Conservation (phyloP, 2,797 vertebrate species). For the Poeciliopsis presidionis region DNA sequence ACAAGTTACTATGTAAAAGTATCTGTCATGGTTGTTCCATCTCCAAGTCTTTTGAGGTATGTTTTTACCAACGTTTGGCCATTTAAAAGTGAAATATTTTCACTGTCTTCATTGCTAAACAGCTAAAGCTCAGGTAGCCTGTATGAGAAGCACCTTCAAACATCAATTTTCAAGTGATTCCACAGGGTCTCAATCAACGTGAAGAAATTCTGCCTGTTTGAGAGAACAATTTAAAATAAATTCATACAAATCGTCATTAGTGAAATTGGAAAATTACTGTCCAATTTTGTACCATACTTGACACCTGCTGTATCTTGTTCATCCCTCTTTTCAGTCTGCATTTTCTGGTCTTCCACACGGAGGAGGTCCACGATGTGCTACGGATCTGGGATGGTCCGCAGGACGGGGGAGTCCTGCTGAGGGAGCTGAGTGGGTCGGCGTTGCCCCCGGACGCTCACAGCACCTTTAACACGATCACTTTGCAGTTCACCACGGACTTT, state of each 20-base stretch:
- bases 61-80: background rate
- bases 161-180: background rate
- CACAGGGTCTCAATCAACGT: background rate
- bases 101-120: background rate
- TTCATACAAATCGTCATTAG: background rate
- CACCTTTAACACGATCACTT: slow-evolving; percentile 92
- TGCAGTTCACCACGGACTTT: slow-evolving; percentile 98
- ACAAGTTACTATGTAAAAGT: background rate
- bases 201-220: background rate
- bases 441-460: slow-evolving; percentile 91
- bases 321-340: slow-evolving; percentile 83
- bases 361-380: slow-evolving; percentile 94
- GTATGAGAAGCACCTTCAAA: background rate
- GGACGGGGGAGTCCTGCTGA: slow-evolving; percentile 92
- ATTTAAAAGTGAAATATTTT: background rate
- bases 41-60: background rate
- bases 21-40: background rate
- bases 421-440: slow-evolving; percentile 89
- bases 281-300: background rate
- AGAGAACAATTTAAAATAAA: background rate
- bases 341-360: slow-evolving; percentile 97
- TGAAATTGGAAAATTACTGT: background rate
- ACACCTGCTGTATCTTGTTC: slow-evolving; percentile 1
- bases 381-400: slow-evolving; percentile 96
- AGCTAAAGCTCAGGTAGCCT: no score